phyloP scores from a whole-genome alignment of 2,113 vertebrate species.

The Phainopepla nitens region DNA sequence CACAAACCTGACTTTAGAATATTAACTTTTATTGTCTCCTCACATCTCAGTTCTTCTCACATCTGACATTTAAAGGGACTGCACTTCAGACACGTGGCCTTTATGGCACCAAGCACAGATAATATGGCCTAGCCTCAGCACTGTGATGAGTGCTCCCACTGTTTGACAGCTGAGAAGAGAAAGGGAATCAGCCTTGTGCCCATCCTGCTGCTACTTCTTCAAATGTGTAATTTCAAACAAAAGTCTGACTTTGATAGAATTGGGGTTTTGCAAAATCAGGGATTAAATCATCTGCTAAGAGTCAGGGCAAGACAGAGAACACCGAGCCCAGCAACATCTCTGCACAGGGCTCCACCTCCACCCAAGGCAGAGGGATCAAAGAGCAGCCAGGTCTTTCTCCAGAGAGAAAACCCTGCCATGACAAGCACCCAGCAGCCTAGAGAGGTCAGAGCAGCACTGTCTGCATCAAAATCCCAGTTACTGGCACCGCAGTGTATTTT shows the following conservation, averaged over 20 bases:
- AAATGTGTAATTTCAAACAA: not conserved
- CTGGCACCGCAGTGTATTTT: not conserved
- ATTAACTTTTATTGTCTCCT: constrained; percentile 32
- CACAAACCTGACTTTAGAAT: not conserved
- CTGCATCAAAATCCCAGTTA: not conserved
- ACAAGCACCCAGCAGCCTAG: accelerated
- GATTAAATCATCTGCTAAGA: not conserved
- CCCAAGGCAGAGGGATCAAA: not conserved
- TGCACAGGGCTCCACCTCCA: not conserved
- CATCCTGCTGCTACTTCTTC: not conserved
- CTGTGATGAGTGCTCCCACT: not conserved
- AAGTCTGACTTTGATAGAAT: not conserved
- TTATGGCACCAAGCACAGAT: not conserved
- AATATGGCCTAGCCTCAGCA: not conserved
- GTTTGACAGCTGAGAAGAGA: not conserved
- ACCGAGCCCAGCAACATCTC: not conserved
- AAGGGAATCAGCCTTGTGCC: not conserved
- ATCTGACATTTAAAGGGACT: constrained; percentile 22
- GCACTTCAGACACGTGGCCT: not conserved
- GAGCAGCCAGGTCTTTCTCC: not conserved
- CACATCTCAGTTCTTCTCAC: not conserved
- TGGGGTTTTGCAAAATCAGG: not conserved
- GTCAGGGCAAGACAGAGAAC: not conserved
- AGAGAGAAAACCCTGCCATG: not conserved
- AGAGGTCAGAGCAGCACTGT: accelerated